These are phyloP conservation scores for Hyperoplus lanceolatus DNA, from an alignment of 2,797 vertebrate species.

Conservation along the genomic window DNA sequence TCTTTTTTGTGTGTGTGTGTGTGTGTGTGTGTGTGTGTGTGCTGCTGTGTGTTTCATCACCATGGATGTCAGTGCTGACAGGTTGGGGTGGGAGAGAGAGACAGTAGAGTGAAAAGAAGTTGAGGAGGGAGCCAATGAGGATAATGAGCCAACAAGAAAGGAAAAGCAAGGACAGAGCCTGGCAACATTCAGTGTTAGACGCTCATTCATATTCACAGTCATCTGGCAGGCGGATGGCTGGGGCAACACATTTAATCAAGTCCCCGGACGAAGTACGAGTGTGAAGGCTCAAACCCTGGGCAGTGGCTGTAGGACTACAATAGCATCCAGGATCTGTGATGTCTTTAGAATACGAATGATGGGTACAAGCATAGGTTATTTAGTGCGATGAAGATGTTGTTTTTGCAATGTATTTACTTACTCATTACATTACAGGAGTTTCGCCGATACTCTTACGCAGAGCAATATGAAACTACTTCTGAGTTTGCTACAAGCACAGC, in stretches of 20 bases:
- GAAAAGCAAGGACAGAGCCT: constrained; percentile 72
- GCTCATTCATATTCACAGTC: constrained; percentile 80
- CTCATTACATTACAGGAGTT: constrained; percentile 47
- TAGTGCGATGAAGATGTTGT: constrained; percentile 26
- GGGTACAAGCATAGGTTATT: constrained; percentile 36
- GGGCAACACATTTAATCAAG: constrained; percentile 77
- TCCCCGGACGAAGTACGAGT: constrained; percentile 51
- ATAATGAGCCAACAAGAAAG: constrained; percentile 74
- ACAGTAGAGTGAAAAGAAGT: constrained; percentile 57
- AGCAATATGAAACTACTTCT: background rate
- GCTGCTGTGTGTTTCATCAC: constrained; percentile 27
- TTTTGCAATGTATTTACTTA: constrained; percentile 36
- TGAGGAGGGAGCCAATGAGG: constrained; percentile 55
- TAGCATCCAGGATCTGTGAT: constrained; percentile 63
- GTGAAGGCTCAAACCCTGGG: constrained; percentile 59
- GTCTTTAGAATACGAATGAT: constrained; percentile 59
- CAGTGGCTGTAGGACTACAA: constrained; percentile 60
- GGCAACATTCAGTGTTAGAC: constrained; percentile 64
- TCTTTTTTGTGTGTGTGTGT: constrained; percentile 12
- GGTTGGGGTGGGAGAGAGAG: constrained; percentile 14
- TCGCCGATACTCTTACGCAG: constrained; percentile 19
- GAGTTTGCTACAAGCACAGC: background rate
- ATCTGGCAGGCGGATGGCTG: constrained; percentile 62
- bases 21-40: background rate
- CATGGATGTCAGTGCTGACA: constrained; percentile 48